These are phyloP conservation scores for Plectropomus leopardus DNA, from an alignment of 2,113 vertebrate species.

Conservation along the genomic window DNA sequence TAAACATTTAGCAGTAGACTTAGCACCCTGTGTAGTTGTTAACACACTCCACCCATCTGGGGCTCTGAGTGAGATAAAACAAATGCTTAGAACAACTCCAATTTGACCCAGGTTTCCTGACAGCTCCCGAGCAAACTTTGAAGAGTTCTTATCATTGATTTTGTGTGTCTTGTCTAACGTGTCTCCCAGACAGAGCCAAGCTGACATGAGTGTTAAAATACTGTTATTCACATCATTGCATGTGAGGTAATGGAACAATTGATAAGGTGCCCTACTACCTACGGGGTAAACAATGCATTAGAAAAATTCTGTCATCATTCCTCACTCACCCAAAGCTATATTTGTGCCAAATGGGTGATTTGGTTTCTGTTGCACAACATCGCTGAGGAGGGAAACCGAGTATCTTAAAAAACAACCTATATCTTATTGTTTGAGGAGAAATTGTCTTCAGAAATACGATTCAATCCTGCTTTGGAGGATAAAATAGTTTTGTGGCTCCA, in stretches of 20 bases:
- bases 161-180: conserved; percentile 49
- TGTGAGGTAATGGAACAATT: conserved; percentile 76
- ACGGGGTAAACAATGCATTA: conserved; percentile 61
- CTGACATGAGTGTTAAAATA: conserved; percentile 70
- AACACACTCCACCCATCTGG: conserved; percentile 9
- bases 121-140: conserved; percentile 61
- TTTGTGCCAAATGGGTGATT: conserved; percentile 55
- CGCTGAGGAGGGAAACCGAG: conserved; percentile 14
- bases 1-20: conserved; percentile 20
- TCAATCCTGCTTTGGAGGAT: conserved; percentile 6
- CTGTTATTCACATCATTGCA: conserved; percentile 74
- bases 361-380: conserved; percentile 33
- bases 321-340: conserved; percentile 50
- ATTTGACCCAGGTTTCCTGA: conserved; percentile 50
- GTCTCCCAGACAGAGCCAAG: conserved; percentile 51
- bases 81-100: conserved; percentile 45
- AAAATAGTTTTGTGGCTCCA: neutral
- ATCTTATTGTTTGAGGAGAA: conserved; percentile 21
- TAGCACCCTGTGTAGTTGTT: neutral
- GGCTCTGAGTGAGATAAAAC: conserved; percentile 44
- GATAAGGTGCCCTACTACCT: conserved; percentile 50
- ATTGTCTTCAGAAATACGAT: conserved; percentile 3
- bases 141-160: conserved; percentile 71
- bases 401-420: conserved; percentile 30
- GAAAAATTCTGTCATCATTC: conserved; percentile 58